Evolutionary conservation across 2,113 vertebrate genomes (phyloP), one percentile per base, ranked within the genome.

Genomic region (Jaculus jaculus): DNA sequence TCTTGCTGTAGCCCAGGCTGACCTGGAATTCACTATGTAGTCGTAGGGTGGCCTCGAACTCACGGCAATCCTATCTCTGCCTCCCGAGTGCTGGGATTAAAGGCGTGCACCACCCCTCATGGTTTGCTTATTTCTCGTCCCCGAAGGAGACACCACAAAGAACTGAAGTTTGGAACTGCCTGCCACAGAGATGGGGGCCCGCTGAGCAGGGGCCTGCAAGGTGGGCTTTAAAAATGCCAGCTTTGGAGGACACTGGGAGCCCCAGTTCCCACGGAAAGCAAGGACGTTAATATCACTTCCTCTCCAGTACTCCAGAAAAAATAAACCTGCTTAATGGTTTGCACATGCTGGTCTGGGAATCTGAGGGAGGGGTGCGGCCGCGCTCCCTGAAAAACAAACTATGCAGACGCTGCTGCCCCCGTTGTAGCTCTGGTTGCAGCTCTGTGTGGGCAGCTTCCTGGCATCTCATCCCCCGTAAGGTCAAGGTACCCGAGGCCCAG

Each of bases 301-400:
- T 97, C 97, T 96, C 84, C 84, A 94, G 96, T 89, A 69, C 94
- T 95, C 95, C 92, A 93, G 97, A 97, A 93, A 98, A 98, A 98
- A 98, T 97, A 98, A 97, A 97, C 97, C 51, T 4, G 87, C 96
- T 72, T 98, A 98, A 98, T 98, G 90, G 95, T 96, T 98, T 95
- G 92, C 98, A 98, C 97, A 97, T 98, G 98, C 95, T 7, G 95
- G 95, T 96, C 95, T 37, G 73, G 94, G 97, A 96, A 94, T 92
- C 96, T 91, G 94, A 91, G 97, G 96, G 96, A 79, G 73, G 30
- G 95, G 92, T 95, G 82, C 85, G 15, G 91, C 1, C 73, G 95
- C 96, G 96, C 97, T 97, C 96, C 95, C 96, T 71, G 96, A 73
- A 77, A 92, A 93, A 97, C 94, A 97, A 96, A 90, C 92, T 65